Base-by-base conservation (phyloP, 1,140 invertebrate species). In the Drosophila jambulina region DNA sequence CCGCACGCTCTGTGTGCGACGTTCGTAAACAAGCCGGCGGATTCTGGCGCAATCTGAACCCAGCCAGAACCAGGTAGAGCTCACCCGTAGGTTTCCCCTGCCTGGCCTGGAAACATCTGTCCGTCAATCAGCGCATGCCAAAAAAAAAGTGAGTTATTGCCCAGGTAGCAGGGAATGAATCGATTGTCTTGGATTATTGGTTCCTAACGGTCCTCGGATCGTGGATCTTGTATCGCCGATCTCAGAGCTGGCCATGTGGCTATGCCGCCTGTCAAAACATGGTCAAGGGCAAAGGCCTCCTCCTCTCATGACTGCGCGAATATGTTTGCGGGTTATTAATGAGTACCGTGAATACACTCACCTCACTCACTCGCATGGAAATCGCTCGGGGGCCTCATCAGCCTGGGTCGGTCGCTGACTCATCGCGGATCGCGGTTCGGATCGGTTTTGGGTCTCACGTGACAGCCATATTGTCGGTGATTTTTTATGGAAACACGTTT, bases 221-320 rank as follows among this genome's bases (percentile, higher is more conserved):
- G 13, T 54, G 51, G 7, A 21, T 34, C 27, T 19, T n/a, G n/a
- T 10, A 15, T 48, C 17, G 23, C 10, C 2, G 2, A 25, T 15
- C 3, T 19, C 46, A 25, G 15, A n/a, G 29, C 53, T 45, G 61
- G 6, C 68, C 80, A 51, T 56, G 64, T 51, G 68, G 17, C 34
- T 27, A 36, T 42, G 58, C 40, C 13, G 56, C 38, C 29, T 88
- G 71, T 83, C 80, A 70, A 88, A 88, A 87, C 65, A 87, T 84
- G 77, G 85, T 84, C 84, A 88, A 88, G 84, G 85, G 64, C 82
- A 84, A 67, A 53, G 40, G 57, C 46, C 59, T 60, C 40, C 58
- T 29, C 27, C 40, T 38, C 29, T 27, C 32, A 42, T 46, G 58
- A 67, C 59, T 23, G 29, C 63, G 21, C 59, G 58, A 62, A 68